Evolutionary conservation across 2,113 vertebrate genomes (phyloP), one percentile per base, ranked within the genome.

Genomic region (Atlantisia rogersi): DNA sequence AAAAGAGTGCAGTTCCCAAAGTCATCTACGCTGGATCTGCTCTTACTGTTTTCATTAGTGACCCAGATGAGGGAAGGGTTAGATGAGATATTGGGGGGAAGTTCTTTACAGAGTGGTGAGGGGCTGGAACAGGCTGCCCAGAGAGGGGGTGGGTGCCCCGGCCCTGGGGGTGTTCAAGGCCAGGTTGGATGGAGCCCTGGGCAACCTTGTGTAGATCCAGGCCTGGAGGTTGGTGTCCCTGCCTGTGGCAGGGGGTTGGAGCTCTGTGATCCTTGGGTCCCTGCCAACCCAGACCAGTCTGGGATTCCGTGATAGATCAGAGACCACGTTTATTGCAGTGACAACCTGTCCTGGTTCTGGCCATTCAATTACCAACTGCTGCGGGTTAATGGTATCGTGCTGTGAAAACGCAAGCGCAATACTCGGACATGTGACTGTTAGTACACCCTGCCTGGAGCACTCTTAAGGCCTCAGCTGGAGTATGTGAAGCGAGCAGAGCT

Each of bases 301-400:
- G 18, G 7, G 44, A 44, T 44, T 44, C 44, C 15, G 17, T 44
- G 44, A 44, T 44, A 52, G 76, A 90, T 77, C 63, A 92, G 48
- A 94, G 69, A 76, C 74, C 39, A 48, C 48, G 71, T 78, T 91
- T 84, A 93, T 88, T 92, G 86, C 84, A 96, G 3, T 88, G 76
- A 91, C 73, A 46, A 46, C 44, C 44, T 19, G 44, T 46, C 44
- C 44, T 46, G 44, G 44, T 46, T 46, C 44, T 46, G 44, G 44
- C 44, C 44, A 46, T 46, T 46, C 44, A 46, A 46, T 46, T 46
- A 46, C 44, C 44, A 46, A 50, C 60, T 37, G 8, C 58, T 80
- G 12, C 9, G 35, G 69, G 53, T 55, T 90, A 85, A 68, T 2
- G 5, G 63, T 32, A 40, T 37, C 50, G 24, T 11, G 25, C 55